These are phyloP conservation scores for Trichoplusia ni DNA, from an alignment of 1,140 invertebrate species.

Conservation along the genomic window DNA sequence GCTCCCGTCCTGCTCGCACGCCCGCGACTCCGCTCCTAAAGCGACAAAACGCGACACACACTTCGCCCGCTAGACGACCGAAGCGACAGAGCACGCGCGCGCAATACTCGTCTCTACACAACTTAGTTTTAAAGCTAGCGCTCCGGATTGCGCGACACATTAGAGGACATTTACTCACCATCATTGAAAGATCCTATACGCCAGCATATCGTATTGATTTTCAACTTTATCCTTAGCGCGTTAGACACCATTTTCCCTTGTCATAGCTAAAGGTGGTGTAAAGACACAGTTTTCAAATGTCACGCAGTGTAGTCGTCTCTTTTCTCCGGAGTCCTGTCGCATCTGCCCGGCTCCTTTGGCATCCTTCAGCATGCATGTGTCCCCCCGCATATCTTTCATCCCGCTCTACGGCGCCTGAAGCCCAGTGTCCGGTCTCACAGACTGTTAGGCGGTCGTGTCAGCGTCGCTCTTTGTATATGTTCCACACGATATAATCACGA, in stretches of 20 bases:
- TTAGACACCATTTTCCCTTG: slow-evolving; percentile 34
- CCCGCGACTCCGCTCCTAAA: slow-evolving; percentile 50
- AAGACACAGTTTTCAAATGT: slow-evolving; percentile 81
- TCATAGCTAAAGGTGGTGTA: slow-evolving; percentile 50
- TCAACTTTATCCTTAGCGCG: slow-evolving; percentile 32
- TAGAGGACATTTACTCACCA: slow-evolving; percentile 70
- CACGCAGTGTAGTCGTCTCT: slow-evolving; percentile 80
- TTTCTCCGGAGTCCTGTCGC: slow-evolving; percentile 79
- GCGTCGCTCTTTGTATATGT: slow-evolving; percentile 39
- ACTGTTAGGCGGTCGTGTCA: slow-evolving; percentile 70
- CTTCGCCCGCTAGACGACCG: slow-evolving; percentile 45
- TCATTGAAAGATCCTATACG: slow-evolving; percentile 46
- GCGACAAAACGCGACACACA: slow-evolving; percentile 73
- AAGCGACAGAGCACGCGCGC: slow-evolving; percentile 50
- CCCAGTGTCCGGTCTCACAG: slow-evolving; percentile 74
- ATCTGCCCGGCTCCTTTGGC: slow-evolving; percentile 77
- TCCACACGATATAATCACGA: slow-evolving; percentile 44
- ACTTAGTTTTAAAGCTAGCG: slow-evolving; percentile 55
- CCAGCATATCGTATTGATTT: not conserved
- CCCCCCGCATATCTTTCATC: slow-evolving; percentile 76
- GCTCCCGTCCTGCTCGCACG: slow-evolving; percentile 63
- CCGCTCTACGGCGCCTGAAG: slow-evolving; percentile 63
- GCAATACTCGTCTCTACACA: slow-evolving; percentile 57
- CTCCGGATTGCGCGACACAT: slow-evolving; percentile 75
- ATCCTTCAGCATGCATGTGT: slow-evolving; percentile 75